Evolutionary conservation across 2,888 invertebrate species (phyloP).

Genomic region (Geotrupes spiniger): DNA sequence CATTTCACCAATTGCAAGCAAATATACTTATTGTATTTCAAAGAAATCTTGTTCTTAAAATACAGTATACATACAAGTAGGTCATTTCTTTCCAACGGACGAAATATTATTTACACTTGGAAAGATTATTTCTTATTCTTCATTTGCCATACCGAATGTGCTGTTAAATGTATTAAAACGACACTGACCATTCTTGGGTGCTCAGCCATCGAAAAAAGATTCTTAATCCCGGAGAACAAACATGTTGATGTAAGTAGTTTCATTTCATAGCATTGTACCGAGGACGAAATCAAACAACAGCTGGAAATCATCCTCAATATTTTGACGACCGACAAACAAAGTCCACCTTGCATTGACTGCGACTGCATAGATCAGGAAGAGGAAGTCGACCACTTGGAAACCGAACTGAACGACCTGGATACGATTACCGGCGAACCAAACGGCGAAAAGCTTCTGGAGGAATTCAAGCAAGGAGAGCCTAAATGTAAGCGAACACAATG

Average conservation of each 20-base stretch:
- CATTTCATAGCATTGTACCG: background rate
- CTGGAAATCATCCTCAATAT: conserved; percentile 29
- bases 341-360: conserved; percentile 13
- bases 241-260: background rate
- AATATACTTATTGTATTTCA: too few relatives aligned
- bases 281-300: conserved; percentile 23
- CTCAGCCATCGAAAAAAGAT: too few relatives aligned
- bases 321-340: conserved; percentile 18
- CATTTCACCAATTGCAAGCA: too few relatives aligned
- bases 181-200: too few relatives aligned
- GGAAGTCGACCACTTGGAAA: conserved; percentile 32
- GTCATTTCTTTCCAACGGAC: too few relatives aligned
- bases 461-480: conserved; percentile 8
- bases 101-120: too few relatives aligned
- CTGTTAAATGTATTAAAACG: too few relatives aligned
- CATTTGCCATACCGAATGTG: background rate
- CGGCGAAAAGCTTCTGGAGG: conserved; percentile 16
- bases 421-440: conserved; percentile 11
- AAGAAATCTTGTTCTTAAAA: too few relatives aligned
- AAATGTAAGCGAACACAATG: background rate
- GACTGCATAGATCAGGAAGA: conserved; percentile 27
- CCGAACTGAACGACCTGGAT: conserved; percentile 27
- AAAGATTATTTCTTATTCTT: background rate
- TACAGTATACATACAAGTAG: too few relatives aligned
- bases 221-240: too few relatives aligned